Base-by-base conservation (phyloP, 2,888 invertebrate genomes). In the Nasonovia ribisnigri region DNA sequence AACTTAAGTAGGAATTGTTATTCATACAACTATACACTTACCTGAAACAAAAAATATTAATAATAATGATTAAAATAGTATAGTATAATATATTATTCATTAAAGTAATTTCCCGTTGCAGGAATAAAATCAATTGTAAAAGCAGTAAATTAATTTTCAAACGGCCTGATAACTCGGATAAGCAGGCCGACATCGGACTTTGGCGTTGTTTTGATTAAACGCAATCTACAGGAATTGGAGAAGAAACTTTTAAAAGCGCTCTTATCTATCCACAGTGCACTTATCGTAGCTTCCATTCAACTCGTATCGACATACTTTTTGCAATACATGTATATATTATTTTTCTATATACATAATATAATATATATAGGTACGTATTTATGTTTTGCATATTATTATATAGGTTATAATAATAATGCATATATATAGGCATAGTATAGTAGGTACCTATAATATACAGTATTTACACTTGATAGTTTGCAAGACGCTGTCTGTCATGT, bases 11-110 rank as follows among this genome's bases (percentile, higher is more conserved):
- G 57, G 4, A 84, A 54, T 84, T 54, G 8, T 54, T 84, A 84
- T 84, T 84, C 91, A 54, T 54, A 91, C 20, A 54, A 91, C 90
- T 67, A 42, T 88, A 90, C 84, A 91, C 91, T 91, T 91, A 91
- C 91, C 91, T 91, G 91, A 91, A 91, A 91, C 91, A 91, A 91
- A 90, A 54, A 91, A 57, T 20, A 84, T 57, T 42, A 29, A 57
- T 24, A n/a, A 90, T n/a, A 57, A 29, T 91, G 24, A 86, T 86
- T 86, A 92, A 60, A 91, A n/a, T 46, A 24, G 16, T 43, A n/a
- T 24, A 24, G 29, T 29, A 43, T 43, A 77, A 46, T n/a, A 67
- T 46, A 90, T 60, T 77, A 84, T 91, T 84, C 1, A 36, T 91
- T 54, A 5, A 51, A 84, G 26, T 42, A 91, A 42, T 51, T 90